Evolutionary conservation across 1,140 invertebrate genomes (phyloP), one percentile per base, ranked within the genome.

Genomic region (Ostrea denselamellosa): DNA sequence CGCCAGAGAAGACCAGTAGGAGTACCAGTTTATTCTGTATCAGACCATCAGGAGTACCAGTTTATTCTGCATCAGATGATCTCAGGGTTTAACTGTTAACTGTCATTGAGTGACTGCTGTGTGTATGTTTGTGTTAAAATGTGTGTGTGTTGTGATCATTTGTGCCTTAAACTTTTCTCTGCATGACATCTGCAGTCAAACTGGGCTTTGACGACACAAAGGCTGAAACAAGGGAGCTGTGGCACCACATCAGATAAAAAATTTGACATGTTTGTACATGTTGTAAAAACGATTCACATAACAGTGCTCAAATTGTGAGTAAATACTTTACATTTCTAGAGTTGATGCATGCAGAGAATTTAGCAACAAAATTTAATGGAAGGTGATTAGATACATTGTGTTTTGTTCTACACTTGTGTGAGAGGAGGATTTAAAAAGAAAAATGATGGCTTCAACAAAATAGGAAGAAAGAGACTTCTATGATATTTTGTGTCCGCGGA

Each of bases 151-250:
- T 77, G 22, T 77, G 68, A 77, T 28, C 68, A 77, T 28, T 77
- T 77, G 68, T 77, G 68, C 68, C 68, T 77, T 77, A 77, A 77
- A 77, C 28, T 25, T 77, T 77, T 77, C 68, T 77, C 68, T 77
- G 65, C 65, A 25, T 22, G 68, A 77, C n/a, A 62, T 14, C n/a
- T 62, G 25, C 22, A 77, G 68, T 22, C 22, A 77, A 25, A 77
- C 25, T 28, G 8, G 25, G 25, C 22, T 28, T 22, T 22, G 65
- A 68, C 22, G 65, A 68, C 22, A 68, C 25, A 9, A 68, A 68
- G 22, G 9, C 68, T 34, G 28, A 25, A 25, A 77, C 25, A 77
- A 28, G 25, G 12, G 68, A 77, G 14, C 10, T 25, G 68, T 77
- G 68, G n/a, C 56, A 62, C 17, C 56, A 62, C 17, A 28, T 77